Evolutionary conservation across 2,797 vertebrate genomes (phyloP), one percentile per base, ranked within the genome.

Genomic region (Tokudaia tokunoshimensis): DNA sequence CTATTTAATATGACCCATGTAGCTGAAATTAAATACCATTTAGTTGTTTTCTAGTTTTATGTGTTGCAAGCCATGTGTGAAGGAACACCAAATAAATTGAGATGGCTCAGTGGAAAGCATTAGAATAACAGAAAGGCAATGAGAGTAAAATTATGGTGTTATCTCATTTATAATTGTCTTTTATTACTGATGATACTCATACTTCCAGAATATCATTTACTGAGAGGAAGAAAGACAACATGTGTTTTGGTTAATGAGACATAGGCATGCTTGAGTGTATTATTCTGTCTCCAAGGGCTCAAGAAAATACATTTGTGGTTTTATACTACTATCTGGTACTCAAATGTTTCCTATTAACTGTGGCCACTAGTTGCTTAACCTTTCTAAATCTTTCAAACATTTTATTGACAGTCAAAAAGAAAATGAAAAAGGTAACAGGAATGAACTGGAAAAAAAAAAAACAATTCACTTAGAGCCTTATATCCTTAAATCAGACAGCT

Each of bases 301-400:
- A 95, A 59, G 91, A 96, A 96, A 50, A 91, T 92, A 92, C 79
- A 86, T 92, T 97, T 95, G 72, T 91, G 57, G 89, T 91, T 98
- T 97, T 97, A 94, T 93, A 74, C 76, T 34, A 95, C 94, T 92
- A 97, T 96, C 97, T 98, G 97, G 70, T 98, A 80, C 97, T 97
- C 82, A 95, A 92, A 89, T 96, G 24, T 96, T 97, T 96, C 59
- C 50, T 92, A 96, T 97, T 97, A 96, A 94, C 91, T 52, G 1
- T 75, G 76, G 63, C 10, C 89, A 98, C 61, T 50, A 92, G 93
- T 86, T 61, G n/a, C 94, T 97, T 98, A 97, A 97, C 95, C 63
- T 97, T 97, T 97, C 34, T 44, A 26, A 61, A 96, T 90, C 82
- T 96, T 97, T 97, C 94, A 97, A 96, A 92, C n/a, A 47, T 97